phyloP scores from a whole-genome alignment of 2,888 invertebrate genomes.

The Lithophane ornitopus region DNA sequence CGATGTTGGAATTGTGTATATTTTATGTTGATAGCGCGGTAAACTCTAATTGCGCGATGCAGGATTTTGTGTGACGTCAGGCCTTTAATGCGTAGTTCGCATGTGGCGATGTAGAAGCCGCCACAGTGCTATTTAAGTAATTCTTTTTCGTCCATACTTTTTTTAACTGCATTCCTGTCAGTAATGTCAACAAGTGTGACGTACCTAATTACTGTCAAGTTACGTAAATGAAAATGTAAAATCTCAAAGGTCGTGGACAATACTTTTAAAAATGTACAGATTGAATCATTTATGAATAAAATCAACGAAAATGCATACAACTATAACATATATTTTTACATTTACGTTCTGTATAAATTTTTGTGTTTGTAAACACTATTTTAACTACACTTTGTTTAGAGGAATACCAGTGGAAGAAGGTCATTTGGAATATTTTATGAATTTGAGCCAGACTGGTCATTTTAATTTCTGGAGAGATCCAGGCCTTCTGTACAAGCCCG shows the following conservation, averaged over 20 bases:
- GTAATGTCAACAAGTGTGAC: not conserved
- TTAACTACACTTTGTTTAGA: slow-evolving; percentile 80
- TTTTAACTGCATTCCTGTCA: not conserved
- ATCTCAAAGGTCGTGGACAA: slow-evolving; percentile 52
- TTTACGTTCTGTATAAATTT: slow-evolving; percentile 33
- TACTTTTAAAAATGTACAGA: slow-evolving; percentile 18
- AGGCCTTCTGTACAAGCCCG: slow-evolving; percentile 70
- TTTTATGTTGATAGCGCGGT: too few relatives aligned
- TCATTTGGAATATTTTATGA: slow-evolving; percentile 76
- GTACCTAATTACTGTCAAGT: slow-evolving; percentile 8
- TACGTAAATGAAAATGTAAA: slow-evolving; percentile 46
- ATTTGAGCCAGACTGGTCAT: slow-evolving; percentile 68
- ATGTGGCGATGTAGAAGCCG: too few relatives aligned
- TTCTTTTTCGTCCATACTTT: slow-evolving; percentile 16
- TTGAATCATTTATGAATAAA: slow-evolving; percentile 17
- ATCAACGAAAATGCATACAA: slow-evolving; percentile 48
- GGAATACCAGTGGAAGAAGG: slow-evolving; percentile 72
- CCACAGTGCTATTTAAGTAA: not conserved
- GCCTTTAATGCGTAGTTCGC: too few relatives aligned
- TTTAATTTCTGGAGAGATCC: slow-evolving; percentile 81
- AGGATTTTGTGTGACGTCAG: too few relatives aligned
- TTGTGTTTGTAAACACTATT: slow-evolving; percentile 61
- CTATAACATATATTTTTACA: slow-evolving; percentile 12
- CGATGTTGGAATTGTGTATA: too few relatives aligned
- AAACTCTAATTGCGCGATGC: too few relatives aligned